phyloP scores from a whole-genome alignment of 1,140 invertebrate species.

The Nasonia vitripennis region DNA sequence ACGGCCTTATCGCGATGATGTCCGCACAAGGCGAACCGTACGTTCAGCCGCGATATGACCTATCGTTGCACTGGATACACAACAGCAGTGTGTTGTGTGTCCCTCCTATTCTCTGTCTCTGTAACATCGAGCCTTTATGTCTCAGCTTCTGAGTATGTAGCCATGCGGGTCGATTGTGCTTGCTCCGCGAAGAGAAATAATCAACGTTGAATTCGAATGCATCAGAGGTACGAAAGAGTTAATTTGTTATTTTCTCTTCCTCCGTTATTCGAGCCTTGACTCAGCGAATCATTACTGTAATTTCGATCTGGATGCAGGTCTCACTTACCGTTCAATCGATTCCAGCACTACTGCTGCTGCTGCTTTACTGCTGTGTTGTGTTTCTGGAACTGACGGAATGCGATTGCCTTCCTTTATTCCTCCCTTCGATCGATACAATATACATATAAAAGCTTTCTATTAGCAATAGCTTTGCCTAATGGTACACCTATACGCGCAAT shows the following conservation, averaged over 20 bases:
- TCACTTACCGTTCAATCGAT: neutral
- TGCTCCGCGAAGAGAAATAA: neutral
- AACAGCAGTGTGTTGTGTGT: neutral
- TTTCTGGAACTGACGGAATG: neutral
- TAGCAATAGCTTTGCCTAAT: neutral
- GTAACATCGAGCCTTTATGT: neutral
- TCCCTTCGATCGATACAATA: neutral
- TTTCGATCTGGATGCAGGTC: neutral
- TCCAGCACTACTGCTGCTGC: neutral
- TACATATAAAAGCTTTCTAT: neutral
- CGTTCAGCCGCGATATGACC: slow-evolving; percentile 3
- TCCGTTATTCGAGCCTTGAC: neutral
- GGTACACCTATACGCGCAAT: neutral
- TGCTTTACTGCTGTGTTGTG: neutral
- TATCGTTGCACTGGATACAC: neutral
- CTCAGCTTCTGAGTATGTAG: neutral
- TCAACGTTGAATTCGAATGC: neutral
- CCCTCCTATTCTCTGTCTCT: neutral
- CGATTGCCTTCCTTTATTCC: neutral
- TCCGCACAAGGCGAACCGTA: neutral
- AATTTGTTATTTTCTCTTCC: no score
- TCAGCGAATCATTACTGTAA: neutral
- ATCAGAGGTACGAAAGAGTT: no score
- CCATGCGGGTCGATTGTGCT: neutral
- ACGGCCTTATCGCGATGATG: neutral